Conservation (phyloP, 1,140 invertebrate genomes). For the Melipona quadrifasciata region DNA sequence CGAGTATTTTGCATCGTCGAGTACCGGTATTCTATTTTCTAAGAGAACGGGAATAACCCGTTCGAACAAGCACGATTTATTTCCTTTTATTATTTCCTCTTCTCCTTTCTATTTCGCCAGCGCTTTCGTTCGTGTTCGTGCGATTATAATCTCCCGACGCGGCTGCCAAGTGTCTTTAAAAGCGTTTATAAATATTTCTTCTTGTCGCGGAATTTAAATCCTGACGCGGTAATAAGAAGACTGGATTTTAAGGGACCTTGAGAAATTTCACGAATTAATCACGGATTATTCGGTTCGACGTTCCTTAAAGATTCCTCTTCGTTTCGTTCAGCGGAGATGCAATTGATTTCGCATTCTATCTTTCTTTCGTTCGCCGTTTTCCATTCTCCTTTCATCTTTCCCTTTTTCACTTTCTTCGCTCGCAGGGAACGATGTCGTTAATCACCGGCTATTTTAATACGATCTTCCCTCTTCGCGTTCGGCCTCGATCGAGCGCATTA, state of each 20-base stretch:
- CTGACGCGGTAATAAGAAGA: not conserved
- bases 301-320: not conserved
- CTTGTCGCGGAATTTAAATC: not conserved
- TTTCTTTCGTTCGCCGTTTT: not conserved
- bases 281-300: not conserved
- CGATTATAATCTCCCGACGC: not conserved
- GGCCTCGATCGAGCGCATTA: conserved; percentile 57
- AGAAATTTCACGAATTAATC: not conserved
- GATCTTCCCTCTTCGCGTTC: conserved; percentile 39
- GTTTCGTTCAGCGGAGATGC: conserved; percentile 5
- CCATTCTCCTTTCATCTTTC: not conserved
- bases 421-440: conserved; percentile 56
- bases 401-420: not conserved
- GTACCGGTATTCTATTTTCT: not conserved
- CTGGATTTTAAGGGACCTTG: too few relatives aligned
- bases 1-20: conserved; percentile 2
- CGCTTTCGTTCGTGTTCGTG: not conserved
- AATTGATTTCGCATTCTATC: conserved; percentile 33
- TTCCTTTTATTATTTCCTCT: not conserved
- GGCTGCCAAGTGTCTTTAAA: not conserved
- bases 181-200: not conserved
- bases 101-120: not conserved
- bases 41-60: not conserved
- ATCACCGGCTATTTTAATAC: conserved; percentile 67
- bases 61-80: not conserved